Conservation (phyloP, 2,113 vertebrate species). For the Ageneiosus marmoratus region DNA sequence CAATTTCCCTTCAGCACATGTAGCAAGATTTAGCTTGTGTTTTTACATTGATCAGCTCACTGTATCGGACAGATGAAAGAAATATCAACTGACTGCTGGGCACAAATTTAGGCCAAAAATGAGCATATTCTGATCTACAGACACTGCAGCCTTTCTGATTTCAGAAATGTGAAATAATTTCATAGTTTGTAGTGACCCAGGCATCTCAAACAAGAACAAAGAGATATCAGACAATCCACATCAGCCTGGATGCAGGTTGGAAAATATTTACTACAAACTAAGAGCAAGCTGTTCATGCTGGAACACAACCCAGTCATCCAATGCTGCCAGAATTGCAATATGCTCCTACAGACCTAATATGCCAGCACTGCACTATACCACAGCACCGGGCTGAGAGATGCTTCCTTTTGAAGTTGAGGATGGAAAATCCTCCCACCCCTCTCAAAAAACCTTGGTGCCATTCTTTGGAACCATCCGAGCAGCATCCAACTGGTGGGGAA, state of each 20-base stretch:
- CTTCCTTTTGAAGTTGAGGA: constrained; percentile 39
- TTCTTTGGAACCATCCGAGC: constrained; percentile 9
- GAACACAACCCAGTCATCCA: constrained; percentile 22
- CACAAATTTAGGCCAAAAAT: neutral
- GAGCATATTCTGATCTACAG: neutral
- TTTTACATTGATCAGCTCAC: neutral
- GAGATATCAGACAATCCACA: neutral
- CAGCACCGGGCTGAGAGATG: neutral
- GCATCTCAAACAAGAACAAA: neutral
- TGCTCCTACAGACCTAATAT: neutral
- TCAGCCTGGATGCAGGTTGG: neutral
- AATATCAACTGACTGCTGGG: neutral
- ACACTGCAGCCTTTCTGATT: no score
- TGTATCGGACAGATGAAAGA: neutral
- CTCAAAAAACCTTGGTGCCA: constrained; percentile 26
- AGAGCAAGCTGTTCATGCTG: constrained; percentile 21
- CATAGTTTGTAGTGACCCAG: neutral
- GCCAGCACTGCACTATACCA: constrained; percentile 16
- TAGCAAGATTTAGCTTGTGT: neutral
- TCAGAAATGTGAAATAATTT: neutral
- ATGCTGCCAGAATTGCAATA: constrained; percentile 20
- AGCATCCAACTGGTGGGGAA: constrained; percentile 14
- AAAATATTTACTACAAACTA: constrained; percentile 27
- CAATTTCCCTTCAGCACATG: neutral
- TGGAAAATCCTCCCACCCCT: constrained; percentile 29